Evolutionary conservation across 2,797 vertebrate genomes (phyloP), one percentile per base, ranked within the genome.

Genomic region (Remorina albescens): DNA sequence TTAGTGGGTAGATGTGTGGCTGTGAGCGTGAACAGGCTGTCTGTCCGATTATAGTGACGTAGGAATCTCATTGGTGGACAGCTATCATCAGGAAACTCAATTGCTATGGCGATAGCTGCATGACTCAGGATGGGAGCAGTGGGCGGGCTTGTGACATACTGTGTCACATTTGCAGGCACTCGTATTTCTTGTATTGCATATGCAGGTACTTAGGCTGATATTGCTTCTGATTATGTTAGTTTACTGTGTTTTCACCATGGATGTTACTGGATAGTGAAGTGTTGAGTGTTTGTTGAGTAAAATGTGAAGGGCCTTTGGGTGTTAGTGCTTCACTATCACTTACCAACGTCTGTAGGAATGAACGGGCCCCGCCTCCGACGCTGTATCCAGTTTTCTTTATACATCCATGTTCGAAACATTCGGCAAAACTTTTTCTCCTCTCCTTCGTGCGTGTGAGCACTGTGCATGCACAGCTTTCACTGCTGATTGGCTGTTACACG

Each of bases 21-120:
- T 82, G 73, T 81, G 73, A 84, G 84, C 73, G 74, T 30, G 62
- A 80, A 68, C 79, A 68, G 74, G 39, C 85, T 82, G 87, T 83
- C 81, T 82, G 83, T 79, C 78, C 66, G 84, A 90, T 85, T 79
- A 71, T 59, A 76, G 76, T 71, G 84, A 86, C 58, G 55, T 70
- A 50, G 64, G 82, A 44, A 76, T 86, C 77, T 83, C 85, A 78
- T 84, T 86, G 89, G 84, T 58, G 76, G 82, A 87, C 84, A 79
- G 76, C 80, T 87, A 88, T 90, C 73, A 89, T 85, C 82, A 78
- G 76, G 74, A 63, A 89, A 78, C 72, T 80, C 21, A 63, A 91
- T 90, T 83, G 79, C 87, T 89, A 89, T 90, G 81, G 89, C 30
- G 82, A 92, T 81, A 74, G 78, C 66, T 73, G 19, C 54, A 66